Conservation (phyloP, 2,797 vertebrate genomes). For the Heliangelus exortis region DNA sequence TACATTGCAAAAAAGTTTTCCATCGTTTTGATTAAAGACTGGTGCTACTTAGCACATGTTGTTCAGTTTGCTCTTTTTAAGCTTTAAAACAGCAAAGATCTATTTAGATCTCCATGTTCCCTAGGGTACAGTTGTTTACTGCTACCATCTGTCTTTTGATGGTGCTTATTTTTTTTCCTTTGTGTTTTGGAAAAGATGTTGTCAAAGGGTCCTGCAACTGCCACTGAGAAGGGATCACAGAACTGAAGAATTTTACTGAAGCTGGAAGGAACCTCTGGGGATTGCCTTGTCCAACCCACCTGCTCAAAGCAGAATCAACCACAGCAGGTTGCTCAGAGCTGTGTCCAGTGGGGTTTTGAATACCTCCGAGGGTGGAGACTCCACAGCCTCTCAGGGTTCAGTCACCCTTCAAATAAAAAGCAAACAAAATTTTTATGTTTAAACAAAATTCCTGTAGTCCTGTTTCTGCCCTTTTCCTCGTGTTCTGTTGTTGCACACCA, state of each 20-base stretch:
- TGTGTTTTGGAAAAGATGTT: not conserved
- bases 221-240: not conserved
- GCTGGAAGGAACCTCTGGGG: not conserved
- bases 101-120: not conserved
- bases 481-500: not conserved
- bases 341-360: not conserved
- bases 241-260: not conserved
- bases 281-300: not conserved
- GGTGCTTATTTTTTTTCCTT: not conserved
- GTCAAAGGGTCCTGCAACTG: not conserved
- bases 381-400: not conserved
- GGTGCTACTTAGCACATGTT: not conserved
- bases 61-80: not conserved
- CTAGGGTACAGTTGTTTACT: not conserved
- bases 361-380: not conserved
- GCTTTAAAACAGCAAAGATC: not conserved
- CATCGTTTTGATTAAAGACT: not conserved
- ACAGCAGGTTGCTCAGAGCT: not conserved
- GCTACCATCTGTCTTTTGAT: not conserved
- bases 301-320: not conserved
- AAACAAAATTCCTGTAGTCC: not conserved
- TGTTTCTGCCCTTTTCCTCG: not conserved
- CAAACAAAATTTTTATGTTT: not conserved
- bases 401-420: not conserved
- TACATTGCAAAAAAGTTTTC: not conserved